phyloP scores from a whole-genome alignment of 2,113 vertebrate species.

The Daphoenositta chrysoptera region DNA sequence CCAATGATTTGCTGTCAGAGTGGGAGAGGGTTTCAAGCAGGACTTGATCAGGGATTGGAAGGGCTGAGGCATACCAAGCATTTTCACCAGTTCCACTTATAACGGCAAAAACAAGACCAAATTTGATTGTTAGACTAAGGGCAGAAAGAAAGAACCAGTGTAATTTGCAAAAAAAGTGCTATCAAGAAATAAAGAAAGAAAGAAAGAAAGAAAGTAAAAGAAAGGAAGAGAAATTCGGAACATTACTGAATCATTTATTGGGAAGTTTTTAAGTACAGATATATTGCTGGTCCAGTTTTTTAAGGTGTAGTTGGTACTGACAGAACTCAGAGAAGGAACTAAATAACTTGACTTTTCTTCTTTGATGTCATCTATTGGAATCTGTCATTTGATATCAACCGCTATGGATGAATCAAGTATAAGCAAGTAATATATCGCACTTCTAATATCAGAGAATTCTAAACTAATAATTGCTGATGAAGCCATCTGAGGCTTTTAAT shows the following conservation, averaged over 20 bases:
- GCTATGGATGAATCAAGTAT: not conserved
- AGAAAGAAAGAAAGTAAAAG: too few relatives aligned
- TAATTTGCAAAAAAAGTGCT: not conserved
- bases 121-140: not conserved
- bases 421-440: not conserved
- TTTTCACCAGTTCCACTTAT: not conserved
- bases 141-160: not conserved
- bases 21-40: not conserved
- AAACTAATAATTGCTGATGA: not conserved
- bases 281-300: not conserved
- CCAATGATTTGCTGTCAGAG: not conserved
- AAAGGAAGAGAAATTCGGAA: not conserved
- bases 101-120: not conserved
- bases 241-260: not conserved
- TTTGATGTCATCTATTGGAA: not conserved
- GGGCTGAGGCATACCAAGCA: not conserved
- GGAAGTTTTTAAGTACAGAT: not conserved
- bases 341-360: not conserved
- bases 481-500: not conserved
- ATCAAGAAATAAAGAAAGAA: not conserved
- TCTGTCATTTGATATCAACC: not conserved
- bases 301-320: not conserved
- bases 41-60: not conserved
- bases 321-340: not conserved
- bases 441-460: not conserved